Conservation (phyloP, 37 sponge, comb jelly and placozoan species). For the Theonella swinhoei region DNA sequence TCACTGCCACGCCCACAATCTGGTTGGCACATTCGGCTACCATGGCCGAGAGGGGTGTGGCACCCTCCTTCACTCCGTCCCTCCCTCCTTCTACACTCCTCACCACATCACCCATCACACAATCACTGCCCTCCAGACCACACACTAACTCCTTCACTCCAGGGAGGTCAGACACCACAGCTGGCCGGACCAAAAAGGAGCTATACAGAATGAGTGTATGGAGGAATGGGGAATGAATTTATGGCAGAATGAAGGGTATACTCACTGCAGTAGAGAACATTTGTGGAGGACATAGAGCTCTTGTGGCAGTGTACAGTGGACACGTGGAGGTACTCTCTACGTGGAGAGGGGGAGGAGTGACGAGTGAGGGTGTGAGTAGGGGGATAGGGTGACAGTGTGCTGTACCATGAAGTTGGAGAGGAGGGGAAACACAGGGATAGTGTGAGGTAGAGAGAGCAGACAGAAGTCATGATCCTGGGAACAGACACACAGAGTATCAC, state of each 20-base stretch:
- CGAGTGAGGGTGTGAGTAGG: not conserved
- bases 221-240: not conserved
- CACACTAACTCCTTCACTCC: constrained; percentile 24
- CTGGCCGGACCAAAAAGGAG: constrained; percentile 50
- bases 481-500: no score
- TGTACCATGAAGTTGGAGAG: constrained; percentile 70
- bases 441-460: constrained; percentile 84
- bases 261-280: constrained; percentile 72
- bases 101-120: constrained; percentile 61
- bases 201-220: constrained; percentile 28
- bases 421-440: constrained; percentile 84
- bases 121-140: constrained; percentile 26
- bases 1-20: constrained; percentile 85
- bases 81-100: constrained; percentile 58
- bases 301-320: constrained; percentile 63
- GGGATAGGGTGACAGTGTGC: not conserved
- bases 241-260: not conserved
- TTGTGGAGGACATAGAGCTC: constrained; percentile 90
- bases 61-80: constrained; percentile 69
- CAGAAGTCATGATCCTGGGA: constrained; percentile 86
- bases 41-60: constrained; percentile 73
- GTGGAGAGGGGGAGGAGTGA: not conserved
- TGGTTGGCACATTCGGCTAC: constrained; percentile 84
- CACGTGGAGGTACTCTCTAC: constrained; percentile 74
- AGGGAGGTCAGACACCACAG: constrained; percentile 10